A percentile compares a stretch with the other conserved stretches of the same genome.
Evolutionary conservation across 2,113 vertebrate species (phyloP).

Genomic region (Pelusios castaneus): DNA sequence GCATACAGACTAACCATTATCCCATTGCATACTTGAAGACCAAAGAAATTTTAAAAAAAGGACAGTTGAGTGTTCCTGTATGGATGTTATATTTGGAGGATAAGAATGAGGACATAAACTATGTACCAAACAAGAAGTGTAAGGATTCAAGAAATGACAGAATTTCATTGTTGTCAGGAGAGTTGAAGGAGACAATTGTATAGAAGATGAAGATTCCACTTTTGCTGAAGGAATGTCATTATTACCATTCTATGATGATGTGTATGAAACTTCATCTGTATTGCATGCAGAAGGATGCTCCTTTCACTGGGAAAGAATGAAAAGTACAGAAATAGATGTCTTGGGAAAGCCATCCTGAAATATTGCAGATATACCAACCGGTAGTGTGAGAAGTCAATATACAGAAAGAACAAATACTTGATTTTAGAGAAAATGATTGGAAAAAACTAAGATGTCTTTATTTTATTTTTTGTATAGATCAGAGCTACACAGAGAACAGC

Average conservation of each 20-base stretch:
- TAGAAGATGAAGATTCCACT: background rate
- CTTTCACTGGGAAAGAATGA: background rate
- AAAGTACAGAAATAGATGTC: background rate
- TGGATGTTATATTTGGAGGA: background rate
- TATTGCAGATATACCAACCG: background rate
- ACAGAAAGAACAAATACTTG: background rate
- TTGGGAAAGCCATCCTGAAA: background rate
- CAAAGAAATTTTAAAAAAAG: background rate
- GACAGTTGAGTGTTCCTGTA: background rate
- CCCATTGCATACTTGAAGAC: background rate
- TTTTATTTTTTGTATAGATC: background rate
- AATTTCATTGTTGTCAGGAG: background rate
- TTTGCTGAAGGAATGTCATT: background rate
- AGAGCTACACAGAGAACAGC: background rate
- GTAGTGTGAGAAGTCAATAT: background rate
- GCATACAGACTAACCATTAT: constrained; percentile 13
- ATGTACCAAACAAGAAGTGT: background rate
- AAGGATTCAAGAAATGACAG: background rate
- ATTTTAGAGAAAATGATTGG: background rate
- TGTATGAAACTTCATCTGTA: background rate
- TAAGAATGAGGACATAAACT: background rate
- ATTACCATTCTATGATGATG: accelerated
- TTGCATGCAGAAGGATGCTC: background rate
- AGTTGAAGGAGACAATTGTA: background rate
- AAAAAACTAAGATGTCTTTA: background rate